Conservation (phyloP, 2,888 invertebrate species). For the Galeruca laticollis region DNA sequence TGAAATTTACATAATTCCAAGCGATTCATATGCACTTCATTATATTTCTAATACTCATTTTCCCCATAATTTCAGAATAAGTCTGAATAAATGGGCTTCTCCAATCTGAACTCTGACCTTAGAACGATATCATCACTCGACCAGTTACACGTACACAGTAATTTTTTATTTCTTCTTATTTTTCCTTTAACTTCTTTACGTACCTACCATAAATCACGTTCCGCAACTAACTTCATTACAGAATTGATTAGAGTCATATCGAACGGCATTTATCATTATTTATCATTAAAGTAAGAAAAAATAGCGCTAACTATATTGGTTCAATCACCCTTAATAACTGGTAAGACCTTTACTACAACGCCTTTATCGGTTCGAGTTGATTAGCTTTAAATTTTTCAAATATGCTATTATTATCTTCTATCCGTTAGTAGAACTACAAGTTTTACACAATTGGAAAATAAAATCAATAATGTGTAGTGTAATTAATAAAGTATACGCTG, state of each 20-base stretch:
- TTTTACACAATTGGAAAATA: not conserved
- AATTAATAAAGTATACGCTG: not conserved
- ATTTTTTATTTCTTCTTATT: slow-evolving; percentile 13
- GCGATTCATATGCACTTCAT: not conserved
- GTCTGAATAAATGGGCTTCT: slow-evolving; percentile 9
- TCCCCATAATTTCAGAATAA: slow-evolving; percentile 12
- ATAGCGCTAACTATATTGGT: slow-evolving; percentile 10
- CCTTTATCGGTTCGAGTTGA: not conserved
- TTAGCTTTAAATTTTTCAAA: not conserved
- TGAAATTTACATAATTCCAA: not conserved
- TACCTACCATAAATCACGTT: slow-evolving; percentile 16
- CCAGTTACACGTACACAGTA: slow-evolving; percentile 4
- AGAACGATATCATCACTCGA: slow-evolving; percentile 7
- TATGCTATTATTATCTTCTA: not conserved
- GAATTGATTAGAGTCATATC: slow-evolving; percentile 19
- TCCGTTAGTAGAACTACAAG: not conserved
- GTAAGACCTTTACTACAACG: slow-evolving; percentile 2
- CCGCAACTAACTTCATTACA: slow-evolving; percentile 15
- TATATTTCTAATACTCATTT: slow-evolving; percentile 4
- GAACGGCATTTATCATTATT: slow-evolving; percentile 19
- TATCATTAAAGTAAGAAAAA: slow-evolving; percentile 14
- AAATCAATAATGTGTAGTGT: not conserved
- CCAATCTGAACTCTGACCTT: slow-evolving; percentile 3
- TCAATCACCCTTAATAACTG: slow-evolving; percentile 6
- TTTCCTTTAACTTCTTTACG: slow-evolving; percentile 11